Evolutionary conservation across 2,888 invertebrate genomes (phyloP).

Genomic region (Cyaniris semiargus): DNA sequence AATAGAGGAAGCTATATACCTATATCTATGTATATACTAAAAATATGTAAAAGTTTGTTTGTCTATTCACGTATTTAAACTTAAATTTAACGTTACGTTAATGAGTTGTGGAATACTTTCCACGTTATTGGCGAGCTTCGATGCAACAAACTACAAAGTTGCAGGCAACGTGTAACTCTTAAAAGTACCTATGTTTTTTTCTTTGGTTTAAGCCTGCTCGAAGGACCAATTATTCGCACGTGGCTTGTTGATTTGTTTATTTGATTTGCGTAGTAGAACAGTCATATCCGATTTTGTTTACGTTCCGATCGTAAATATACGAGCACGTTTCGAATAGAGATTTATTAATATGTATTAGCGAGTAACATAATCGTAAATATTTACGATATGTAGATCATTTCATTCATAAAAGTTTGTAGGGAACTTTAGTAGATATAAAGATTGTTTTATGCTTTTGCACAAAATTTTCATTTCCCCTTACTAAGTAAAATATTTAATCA

Average conservation of each 20-base stretch:
- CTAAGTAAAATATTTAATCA: neutral
- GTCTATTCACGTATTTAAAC: no score
- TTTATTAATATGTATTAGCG: neutral
- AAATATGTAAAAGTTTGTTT: no score
- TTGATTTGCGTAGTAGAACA: constrained; percentile 1
- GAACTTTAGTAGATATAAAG: neutral
- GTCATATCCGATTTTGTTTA: neutral
- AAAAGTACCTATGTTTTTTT: no score
- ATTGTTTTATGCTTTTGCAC: constrained; percentile 2
- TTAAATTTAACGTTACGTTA: no score
- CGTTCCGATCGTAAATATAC: neutral
- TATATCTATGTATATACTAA: no score
- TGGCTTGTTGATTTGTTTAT: neutral
- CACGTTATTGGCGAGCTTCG: no score
- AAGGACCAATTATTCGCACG: neutral
- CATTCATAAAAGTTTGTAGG: constrained; percentile 16
- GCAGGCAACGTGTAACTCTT: no score
- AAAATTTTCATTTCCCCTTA: neutral
- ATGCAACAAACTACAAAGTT: no score
- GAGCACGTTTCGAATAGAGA: constrained; percentile 6
- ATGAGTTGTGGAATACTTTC: no score
- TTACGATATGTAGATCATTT: neutral
- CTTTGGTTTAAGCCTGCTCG: neutral
- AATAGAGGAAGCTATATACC: no score
- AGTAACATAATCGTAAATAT: neutral